These are phyloP conservation scores for Oryzias javanicus DNA, from an alignment of 2,113 vertebrate species.

Conservation along the genomic window DNA sequence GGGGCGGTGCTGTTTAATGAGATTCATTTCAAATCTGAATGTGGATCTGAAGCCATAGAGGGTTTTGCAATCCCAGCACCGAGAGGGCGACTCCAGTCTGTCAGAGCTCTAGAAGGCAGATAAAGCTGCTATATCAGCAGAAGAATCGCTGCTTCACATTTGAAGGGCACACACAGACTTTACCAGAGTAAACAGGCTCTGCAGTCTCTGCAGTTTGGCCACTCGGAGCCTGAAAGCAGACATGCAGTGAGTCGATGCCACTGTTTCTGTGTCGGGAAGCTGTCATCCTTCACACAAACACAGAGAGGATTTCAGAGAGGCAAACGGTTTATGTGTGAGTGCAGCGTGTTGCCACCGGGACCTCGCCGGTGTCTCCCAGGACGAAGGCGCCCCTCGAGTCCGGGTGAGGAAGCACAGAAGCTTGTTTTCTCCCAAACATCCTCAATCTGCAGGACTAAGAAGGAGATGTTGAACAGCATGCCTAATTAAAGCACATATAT, in stretches of 20 bases:
- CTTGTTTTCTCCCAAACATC: conserved; percentile 81
- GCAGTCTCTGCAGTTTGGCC: conserved; percentile 78
- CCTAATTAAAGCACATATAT: too few species aligned
- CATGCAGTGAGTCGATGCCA: conserved; percentile 80
- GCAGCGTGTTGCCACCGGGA: conserved; percentile 72
- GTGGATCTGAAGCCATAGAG: too few species aligned
- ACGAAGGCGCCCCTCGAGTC: conserved; percentile 82
- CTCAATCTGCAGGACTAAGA: conserved; percentile 70
- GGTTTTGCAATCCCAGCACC: too few species aligned
- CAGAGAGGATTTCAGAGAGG: not conserved
- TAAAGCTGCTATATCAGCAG: not conserved
- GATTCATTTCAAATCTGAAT: too few species aligned
- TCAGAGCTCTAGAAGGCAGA: too few species aligned
- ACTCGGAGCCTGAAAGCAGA: conserved; percentile 77
- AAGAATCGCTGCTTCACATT: not conserved
- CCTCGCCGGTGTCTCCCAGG: conserved; percentile 83
- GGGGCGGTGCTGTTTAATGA: conserved; percentile 22
- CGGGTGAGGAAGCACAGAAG: conserved; percentile 78
- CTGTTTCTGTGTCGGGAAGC: conserved; percentile 78
- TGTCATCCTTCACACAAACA: conserved; percentile 77
- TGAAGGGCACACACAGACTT: conserved; percentile 10
- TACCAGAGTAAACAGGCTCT: conserved; percentile 83
- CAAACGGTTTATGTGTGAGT: not conserved
- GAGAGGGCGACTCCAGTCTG: too few species aligned
- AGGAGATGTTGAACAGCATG: not conserved